Percentiles rank a stretch among this genome's conserved stretches.
Conservation (phyloP, 92 coral and sea anemone species). For the Epizoanthus rinbou region DNA sequence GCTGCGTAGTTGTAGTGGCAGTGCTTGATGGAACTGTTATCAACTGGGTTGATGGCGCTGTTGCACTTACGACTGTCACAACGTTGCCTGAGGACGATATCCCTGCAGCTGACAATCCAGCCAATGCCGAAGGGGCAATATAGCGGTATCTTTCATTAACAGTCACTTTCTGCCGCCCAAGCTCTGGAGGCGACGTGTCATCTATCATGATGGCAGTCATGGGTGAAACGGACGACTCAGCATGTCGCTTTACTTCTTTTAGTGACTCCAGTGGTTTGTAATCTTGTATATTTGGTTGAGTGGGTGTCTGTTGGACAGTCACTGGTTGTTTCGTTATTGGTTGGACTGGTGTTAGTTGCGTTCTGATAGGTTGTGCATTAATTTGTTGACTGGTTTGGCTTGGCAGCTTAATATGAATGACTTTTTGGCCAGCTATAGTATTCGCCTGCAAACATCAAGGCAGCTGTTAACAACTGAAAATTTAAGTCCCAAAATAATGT, state of each 20-base stretch:
- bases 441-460: constrained; percentile 20
- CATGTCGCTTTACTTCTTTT: constrained; percentile 75
- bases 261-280: constrained; percentile 86
- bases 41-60: constrained; percentile 21
- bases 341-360: not conserved
- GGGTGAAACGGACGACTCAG: constrained; percentile 67
- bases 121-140: constrained; percentile 62
- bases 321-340: constrained; percentile 2
- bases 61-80: constrained; percentile 3
- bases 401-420: constrained; percentile 34
- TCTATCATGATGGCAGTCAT: constrained; percentile 66
- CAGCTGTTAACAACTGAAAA: too few relatives aligned
- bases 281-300: constrained; percentile 26
- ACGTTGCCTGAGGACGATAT: not conserved
- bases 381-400: constrained; percentile 18
- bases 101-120: constrained; percentile 6
- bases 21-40: constrained; percentile 1
- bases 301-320: constrained; percentile 14
- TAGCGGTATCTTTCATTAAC: constrained; percentile 79
- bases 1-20: not conserved
- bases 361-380: not conserved
- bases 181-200: constrained; percentile 9
- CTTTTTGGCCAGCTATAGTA: constrained; percentile 22
- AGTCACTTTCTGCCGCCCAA: constrained; percentile 70
- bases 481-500: too few relatives aligned